A percentile compares a stretch with the other conserved stretches of the same genome.
These are phyloP conservation scores for Lithobates pipiens DNA, from an alignment of 2,797 vertebrate species.

Conservation along the genomic window DNA sequence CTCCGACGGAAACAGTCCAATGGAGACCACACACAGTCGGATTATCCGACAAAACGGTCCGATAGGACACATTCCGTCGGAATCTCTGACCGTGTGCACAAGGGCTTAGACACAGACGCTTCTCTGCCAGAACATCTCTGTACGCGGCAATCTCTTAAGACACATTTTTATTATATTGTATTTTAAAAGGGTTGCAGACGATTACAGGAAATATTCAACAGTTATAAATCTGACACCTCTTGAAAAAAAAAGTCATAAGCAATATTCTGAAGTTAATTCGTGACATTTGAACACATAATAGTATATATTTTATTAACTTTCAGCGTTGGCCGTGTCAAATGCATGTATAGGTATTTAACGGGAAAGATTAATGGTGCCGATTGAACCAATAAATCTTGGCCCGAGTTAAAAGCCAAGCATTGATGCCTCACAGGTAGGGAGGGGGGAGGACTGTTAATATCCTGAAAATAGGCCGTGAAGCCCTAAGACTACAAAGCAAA, in stretches of 20 bases:
- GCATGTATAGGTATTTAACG: slow-evolving; percentile 59
- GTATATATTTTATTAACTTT: slow-evolving; percentile 54
- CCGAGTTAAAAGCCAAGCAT: slow-evolving; percentile 49
- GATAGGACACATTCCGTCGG: no score
- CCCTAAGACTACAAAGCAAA: slow-evolving; percentile 56
- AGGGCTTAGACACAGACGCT: no score
- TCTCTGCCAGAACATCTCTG: no score
- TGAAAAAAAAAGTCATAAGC: slow-evolving; percentile 6
- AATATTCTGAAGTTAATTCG: slow-evolving; percentile 23
- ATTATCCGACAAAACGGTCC: no score
- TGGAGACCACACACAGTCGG: no score
- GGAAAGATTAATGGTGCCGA: slow-evolving; percentile 66
- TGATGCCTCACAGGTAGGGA: slow-evolving; percentile 56
- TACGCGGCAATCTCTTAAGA: no score
- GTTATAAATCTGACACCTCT: slow-evolving; percentile 26
- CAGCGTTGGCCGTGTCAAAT: slow-evolving; percentile 57
- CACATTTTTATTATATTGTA: not conserved
- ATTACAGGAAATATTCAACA: not conserved
- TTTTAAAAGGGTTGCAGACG: not conserved
- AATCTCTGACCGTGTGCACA: no score
- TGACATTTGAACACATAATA: slow-evolving; percentile 51
- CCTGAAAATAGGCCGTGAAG: slow-evolving; percentile 65
- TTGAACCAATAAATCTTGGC: slow-evolving; percentile 73
- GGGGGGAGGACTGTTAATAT: slow-evolving; percentile 63
- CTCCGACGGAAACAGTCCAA: no score